A percentile compares a stretch with the other conserved stretches of the same genome.
Conservation (phyloP, 1,140 invertebrate species). For the Leptopilina boulardi region DNA sequence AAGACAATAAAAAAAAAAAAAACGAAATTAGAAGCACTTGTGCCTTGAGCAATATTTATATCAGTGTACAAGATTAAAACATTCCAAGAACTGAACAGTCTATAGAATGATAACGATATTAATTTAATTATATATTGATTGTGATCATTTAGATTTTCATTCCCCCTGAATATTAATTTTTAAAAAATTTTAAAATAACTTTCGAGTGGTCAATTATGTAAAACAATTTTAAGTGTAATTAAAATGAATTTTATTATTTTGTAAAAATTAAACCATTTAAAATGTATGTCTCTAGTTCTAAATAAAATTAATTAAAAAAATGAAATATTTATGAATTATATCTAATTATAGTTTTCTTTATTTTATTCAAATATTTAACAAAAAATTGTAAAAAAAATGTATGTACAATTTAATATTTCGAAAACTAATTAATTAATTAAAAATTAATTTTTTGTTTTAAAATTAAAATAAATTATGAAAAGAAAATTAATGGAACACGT, state of each 20-base stretch:
- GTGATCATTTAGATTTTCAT: background rate
- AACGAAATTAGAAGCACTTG: background rate
- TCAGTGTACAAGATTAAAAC: constrained; percentile 22
- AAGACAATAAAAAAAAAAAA: background rate
- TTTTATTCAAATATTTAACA: background rate
- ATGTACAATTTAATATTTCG: background rate
- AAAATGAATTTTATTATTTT: no score
- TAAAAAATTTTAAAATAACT: no score
- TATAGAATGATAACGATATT: background rate
- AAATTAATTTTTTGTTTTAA: background rate
- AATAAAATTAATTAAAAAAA: no score
- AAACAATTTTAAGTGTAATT: no score
- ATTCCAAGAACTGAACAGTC: constrained; percentile 27
- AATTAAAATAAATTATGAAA: constrained; percentile 7
- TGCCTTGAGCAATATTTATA: background rate
- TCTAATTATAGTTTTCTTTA: background rate
- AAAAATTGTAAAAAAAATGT: constrained; percentile 4
- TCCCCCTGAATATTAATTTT: background rate
- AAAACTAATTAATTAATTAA: background rate
- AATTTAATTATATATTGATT: background rate
- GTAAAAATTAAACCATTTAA: no score
- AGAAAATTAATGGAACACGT: constrained; percentile 20
- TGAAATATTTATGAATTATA: no score
- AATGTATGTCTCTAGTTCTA: no score
- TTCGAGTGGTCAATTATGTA: no score